A percentile compares a stretch with the other conserved stretches of the same genome.
phyloP scores from a whole-genome alignment of 2,113 vertebrate species.

The Coturnix japonica region DNA sequence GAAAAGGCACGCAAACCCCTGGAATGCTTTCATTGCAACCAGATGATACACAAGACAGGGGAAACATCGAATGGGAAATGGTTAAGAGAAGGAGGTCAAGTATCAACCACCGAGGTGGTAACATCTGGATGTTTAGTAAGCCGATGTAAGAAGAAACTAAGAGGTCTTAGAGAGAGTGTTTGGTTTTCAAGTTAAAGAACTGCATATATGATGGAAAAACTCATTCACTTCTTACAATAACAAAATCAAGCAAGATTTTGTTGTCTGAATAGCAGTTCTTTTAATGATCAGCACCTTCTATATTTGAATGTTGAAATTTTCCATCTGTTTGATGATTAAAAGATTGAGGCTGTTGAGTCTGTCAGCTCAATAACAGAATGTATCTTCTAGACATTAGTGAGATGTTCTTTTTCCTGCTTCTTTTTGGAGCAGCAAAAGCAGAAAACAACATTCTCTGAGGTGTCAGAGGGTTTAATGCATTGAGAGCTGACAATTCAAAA shows the following conservation, averaged over 20 bases:
- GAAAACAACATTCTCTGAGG: background rate
- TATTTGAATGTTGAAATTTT: background rate
- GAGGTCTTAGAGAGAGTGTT: background rate
- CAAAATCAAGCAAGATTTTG: background rate
- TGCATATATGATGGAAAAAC: background rate
- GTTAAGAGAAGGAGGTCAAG: constrained; percentile 15
- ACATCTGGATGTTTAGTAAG: constrained; percentile 20
- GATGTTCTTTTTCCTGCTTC: background rate
- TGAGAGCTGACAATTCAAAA: background rate
- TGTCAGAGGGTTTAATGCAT: background rate
- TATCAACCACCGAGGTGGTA: background rate
- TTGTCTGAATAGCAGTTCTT: background rate
- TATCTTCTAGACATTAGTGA: background rate
- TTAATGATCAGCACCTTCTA: background rate
- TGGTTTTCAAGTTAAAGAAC: background rate
- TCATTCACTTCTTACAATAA: background rate
- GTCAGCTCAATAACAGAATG: background rate
- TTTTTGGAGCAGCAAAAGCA: background rate
- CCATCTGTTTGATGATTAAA: background rate
- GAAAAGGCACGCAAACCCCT: background rate
- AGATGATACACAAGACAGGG: background rate
- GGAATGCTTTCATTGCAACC: constrained; percentile 43
- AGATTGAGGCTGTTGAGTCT: background rate
- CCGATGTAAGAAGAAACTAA: background rate
- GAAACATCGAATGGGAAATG: constrained; percentile 22